Evolutionary conservation across 2,113 vertebrate species (phyloP).

Genomic region (Clarias macrocephalus): DNA sequence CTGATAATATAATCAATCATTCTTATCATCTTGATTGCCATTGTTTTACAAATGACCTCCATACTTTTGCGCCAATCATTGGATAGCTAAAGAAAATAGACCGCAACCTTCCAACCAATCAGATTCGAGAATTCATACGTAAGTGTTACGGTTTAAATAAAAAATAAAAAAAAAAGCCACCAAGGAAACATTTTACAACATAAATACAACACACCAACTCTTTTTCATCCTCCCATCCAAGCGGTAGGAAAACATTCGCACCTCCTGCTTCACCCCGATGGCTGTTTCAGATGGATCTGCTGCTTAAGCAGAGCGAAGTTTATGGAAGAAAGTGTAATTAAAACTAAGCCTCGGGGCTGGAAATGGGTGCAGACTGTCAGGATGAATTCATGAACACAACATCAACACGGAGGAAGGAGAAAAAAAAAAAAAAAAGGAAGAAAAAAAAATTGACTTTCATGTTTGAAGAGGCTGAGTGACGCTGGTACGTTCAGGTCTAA

Average conservation of each 20-base stretch:
- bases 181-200: not conserved
- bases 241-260: not conserved
- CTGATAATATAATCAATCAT: no score
- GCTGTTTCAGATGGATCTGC: constrained; percentile 22
- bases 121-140: not conserved
- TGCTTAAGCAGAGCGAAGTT: constrained; percentile 9
- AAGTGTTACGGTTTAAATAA: not conserved
- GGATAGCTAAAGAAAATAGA: no score
- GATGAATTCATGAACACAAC: not conserved
- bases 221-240: not conserved
- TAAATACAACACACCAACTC: constrained; percentile 47
- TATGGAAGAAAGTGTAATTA: constrained; percentile 16
- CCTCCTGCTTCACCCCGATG: not conserved
- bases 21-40: no score
- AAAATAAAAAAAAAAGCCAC: not conserved
- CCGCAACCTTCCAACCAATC: no score
- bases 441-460: not conserved
- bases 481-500: not conserved
- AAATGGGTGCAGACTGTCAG: not conserved
- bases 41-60: no score
- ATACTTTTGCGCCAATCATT: no score
- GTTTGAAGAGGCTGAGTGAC: not conserved
- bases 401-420: not conserved
- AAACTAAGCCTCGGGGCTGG: constrained; percentile 17
- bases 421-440: not conserved